Evolutionary conservation across 2,888 invertebrate genomes (phyloP).

Genomic region (Hirtodrosophila cameraria): DNA sequence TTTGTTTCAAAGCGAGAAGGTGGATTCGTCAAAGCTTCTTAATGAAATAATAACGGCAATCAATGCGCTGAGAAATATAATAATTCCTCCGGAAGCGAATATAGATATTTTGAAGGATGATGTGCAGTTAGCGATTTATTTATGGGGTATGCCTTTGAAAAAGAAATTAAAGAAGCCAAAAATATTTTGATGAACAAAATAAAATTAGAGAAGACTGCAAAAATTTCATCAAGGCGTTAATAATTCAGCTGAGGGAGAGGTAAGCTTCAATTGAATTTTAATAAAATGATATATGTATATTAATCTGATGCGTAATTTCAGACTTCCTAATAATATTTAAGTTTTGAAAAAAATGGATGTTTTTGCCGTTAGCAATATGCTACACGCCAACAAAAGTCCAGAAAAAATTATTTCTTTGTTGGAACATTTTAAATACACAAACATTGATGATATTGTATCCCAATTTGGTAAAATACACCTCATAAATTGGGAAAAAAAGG

Average conservation of each 20-base stretch:
- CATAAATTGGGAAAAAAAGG: not conserved
- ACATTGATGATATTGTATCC: slow-evolving; percentile 3
- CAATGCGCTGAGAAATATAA: slow-evolving; percentile 13
- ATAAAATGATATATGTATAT: slow-evolving; percentile 1
- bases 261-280: slow-evolving; percentile 19
- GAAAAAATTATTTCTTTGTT: not conserved
- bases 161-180: slow-evolving; percentile 17
- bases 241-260: slow-evolving; percentile 8
- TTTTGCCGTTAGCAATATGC: not conserved
- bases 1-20: slow-evolving; percentile 12
- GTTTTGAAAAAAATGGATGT: not conserved
- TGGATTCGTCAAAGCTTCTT: slow-evolving; percentile 11
- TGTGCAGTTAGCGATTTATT: slow-evolving; percentile 2
- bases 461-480: slow-evolving; percentile 2
- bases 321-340: not conserved
- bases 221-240: slow-evolving; percentile 9
- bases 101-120: slow-evolving; percentile 19
- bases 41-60: slow-evolving; percentile 6
- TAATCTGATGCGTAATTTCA: not conserved
- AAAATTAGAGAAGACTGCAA: slow-evolving; percentile 18
- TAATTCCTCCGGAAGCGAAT: slow-evolving; percentile 14
- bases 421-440: slow-evolving; percentile 1
- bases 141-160: slow-evolving; percentile 28
- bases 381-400: not conserved
- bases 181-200: slow-evolving; percentile 5